Evolutionary conservation across 1,140 invertebrate species (phyloP).

Genomic region (Formica exsecta): DNA sequence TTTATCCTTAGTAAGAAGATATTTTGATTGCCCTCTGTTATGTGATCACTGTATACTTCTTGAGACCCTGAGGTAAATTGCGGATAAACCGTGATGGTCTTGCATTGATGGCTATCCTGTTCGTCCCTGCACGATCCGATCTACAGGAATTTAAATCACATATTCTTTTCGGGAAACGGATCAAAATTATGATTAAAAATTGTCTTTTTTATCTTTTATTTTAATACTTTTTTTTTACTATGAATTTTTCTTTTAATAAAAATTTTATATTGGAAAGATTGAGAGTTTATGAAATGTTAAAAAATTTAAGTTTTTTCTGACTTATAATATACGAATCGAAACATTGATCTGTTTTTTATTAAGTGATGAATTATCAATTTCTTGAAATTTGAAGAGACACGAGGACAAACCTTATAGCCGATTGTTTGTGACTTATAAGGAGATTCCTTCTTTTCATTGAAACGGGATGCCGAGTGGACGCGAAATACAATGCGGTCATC

Average conservation of each 20-base stretch:
- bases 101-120: slow-evolving; percentile 69
- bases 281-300: not conserved
- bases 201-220: not conserved
- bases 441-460: slow-evolving; percentile 65
- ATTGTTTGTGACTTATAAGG: slow-evolving; percentile 73
- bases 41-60: slow-evolving; percentile 80
- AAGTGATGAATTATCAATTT: not conserved
- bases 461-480: slow-evolving; percentile 71
- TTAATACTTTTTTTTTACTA: not conserved
- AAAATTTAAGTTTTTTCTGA: not conserved
- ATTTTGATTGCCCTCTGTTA: slow-evolving; percentile 77
- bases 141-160: slow-evolving; percentile 35
- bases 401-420: slow-evolving; percentile 73
- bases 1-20: slow-evolving; percentile 82
- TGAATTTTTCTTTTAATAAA: not conserved
- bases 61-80: slow-evolving; percentile 70
- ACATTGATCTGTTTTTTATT: not conserved
- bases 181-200: not conserved
- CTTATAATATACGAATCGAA: not conserved
- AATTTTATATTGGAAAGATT: not conserved
- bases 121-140: slow-evolving; percentile 62
- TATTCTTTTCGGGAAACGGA: not conserved
- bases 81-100: slow-evolving; percentile 81
- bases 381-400: not conserved
- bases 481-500: slow-evolving; percentile 82